Percentiles rank a stretch among this genome's conserved stretches.
phyloP scores from a whole-genome alignment of 53 echinoderm and acorn worm genomes.

The Crossaster papposus region DNA sequence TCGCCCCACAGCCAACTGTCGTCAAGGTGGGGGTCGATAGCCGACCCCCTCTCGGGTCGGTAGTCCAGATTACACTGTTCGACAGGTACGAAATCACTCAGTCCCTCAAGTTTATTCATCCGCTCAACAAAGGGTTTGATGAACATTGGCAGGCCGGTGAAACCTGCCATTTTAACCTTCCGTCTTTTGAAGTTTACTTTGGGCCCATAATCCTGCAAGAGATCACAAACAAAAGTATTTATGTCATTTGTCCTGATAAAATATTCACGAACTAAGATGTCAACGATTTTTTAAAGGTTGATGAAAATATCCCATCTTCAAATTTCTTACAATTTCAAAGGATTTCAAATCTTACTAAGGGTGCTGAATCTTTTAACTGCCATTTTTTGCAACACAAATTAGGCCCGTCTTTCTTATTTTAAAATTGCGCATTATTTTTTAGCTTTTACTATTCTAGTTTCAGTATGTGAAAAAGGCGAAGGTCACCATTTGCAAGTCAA shows the following conservation, averaged over 20 bases:
- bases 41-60: constrained; percentile 79
- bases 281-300: too few relatives aligned
- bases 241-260: neutral
- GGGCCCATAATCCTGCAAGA: constrained; percentile 89
- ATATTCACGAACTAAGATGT: too few relatives aligned
- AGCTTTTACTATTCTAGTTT: neutral
- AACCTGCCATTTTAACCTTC: constrained; percentile 78
- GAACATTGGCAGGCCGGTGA: constrained; percentile 84
- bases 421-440: neutral
- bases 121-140: constrained; percentile 70
- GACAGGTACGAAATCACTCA: constrained; percentile 75
- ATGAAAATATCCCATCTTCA: too few relatives aligned
- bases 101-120: constrained; percentile 44
- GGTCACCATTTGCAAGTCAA: neutral
- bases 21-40: constrained; percentile 92
- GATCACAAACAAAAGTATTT: neutral
- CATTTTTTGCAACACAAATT: too few relatives aligned
- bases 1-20: constrained; percentile 98
- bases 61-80: constrained; percentile 96
- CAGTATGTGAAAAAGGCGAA: neutral
- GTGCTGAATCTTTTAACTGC: too few relatives aligned
- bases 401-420: neutral
- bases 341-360: too few relatives aligned
- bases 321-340: too few relatives aligned
- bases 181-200: constrained; percentile 90